Percentiles rank a stretch among this genome's conserved stretches.
These are phyloP conservation scores for Euclidia mi DNA, from an alignment of 2,888 invertebrate species.

Conservation along the genomic window DNA sequence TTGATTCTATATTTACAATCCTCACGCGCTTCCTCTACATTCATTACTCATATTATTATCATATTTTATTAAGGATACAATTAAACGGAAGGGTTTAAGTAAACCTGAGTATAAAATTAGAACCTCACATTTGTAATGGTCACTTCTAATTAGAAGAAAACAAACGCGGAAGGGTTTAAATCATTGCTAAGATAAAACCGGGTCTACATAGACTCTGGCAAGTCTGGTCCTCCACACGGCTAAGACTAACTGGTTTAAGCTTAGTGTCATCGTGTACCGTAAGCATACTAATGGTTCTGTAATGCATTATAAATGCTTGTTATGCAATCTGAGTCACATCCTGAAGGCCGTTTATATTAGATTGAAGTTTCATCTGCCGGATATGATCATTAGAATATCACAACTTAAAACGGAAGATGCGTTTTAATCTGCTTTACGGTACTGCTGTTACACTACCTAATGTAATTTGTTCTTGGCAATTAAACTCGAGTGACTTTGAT, in stretches of 20 bases:
- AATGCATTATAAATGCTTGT: constrained; percentile 31
- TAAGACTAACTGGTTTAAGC: constrained; percentile 35
- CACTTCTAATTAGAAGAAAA: too few species aligned
- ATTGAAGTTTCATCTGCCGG: neutral
- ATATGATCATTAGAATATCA: too few species aligned
- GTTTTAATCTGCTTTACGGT: neutral
- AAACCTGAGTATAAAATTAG: too few species aligned
- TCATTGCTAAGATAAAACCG: constrained; percentile 30
- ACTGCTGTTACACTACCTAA: neutral
- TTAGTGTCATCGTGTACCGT: constrained; percentile 40
- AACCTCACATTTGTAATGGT: too few species aligned
- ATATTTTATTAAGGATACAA: too few species aligned
- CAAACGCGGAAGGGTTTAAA: neutral
- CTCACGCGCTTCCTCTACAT: too few species aligned
- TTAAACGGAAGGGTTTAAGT: too few species aligned
- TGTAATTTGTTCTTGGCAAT: neutral
- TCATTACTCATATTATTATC: too few species aligned
- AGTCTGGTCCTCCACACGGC: constrained; percentile 16
- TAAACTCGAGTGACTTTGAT: too few species aligned
- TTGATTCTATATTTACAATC: too few species aligned
- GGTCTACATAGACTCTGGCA: constrained; percentile 16
- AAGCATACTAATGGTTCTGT: constrained; percentile 36
- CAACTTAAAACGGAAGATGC: neutral
- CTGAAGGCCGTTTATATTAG: constrained; percentile 15
- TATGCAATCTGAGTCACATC: constrained; percentile 38